Evolutionary conservation across 2,888 invertebrate species (phyloP), one percentile per base, ranked within the genome.

Genomic region (Bombyx huttoni): DNA sequence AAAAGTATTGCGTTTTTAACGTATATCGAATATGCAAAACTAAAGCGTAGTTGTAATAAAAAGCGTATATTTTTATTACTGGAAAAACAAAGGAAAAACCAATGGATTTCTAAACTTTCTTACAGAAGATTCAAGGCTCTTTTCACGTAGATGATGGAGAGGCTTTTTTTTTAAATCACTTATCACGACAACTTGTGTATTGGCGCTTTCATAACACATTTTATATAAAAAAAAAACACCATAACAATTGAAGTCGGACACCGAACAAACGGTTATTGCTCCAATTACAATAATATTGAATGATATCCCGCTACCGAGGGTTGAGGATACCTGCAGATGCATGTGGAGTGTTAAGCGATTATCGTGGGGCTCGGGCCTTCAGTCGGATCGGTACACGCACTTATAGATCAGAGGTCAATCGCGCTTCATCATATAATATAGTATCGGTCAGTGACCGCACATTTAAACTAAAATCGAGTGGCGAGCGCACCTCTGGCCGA

Each of bases 371-470:
- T 58, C 64, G 63, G 59, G 59, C 59, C 56, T 58, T 54, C 59
- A 60, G 56, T 54, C 52, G 50, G 58, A 53, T 54, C 62, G 60
- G 64, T 62, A 54, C 64, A 24, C 24, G 24, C 24, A 24, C 24
- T 24, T 24, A 24, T 24, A 24, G 24, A 24, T 2, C 24, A 59
- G 61, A 61, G 64, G 64, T 66, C 62, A 62, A 62, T 49, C 62
- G 54, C 51, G 60, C 61, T 60, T 58, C 61, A 52, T 61, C 58
- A 58, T 59, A 56, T 61, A 57, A 52, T 65, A 52, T 58, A 51
- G 71, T 81, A 81, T 81, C 83, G 79, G 85, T 82, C 78, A 81
- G 75, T 79, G 81, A 81, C 82, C 82, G 81, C 64, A 61, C 67
- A 67, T 67, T 73, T 67, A 70, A 65, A 64, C 70, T 67, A 60